Evolutionary conservation across 2,113 vertebrate genomes (phyloP).

Genomic region (Ciconia maguari): DNA sequence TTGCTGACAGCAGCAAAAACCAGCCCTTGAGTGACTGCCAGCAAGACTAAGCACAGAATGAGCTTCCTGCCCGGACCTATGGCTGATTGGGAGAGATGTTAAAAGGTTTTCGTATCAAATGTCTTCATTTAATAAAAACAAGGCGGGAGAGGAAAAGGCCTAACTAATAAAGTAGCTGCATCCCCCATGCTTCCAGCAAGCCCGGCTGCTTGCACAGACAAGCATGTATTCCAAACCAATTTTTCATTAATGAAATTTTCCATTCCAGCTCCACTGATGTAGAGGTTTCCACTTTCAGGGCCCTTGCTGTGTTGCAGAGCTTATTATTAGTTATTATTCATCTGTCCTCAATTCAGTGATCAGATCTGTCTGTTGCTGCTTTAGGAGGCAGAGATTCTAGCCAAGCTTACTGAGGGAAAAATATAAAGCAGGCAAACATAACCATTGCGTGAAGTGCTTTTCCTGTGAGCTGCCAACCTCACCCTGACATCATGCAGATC

Average conservation of each 20-base stretch:
- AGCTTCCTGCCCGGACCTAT: background rate
- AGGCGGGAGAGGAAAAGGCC: background rate
- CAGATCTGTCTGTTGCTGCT: background rate
- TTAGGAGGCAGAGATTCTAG: conserved; percentile 7
- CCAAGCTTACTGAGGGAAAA: background rate
- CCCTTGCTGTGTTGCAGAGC: conserved; percentile 8
- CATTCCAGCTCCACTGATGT: background rate
- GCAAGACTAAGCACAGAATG: background rate
- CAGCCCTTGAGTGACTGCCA: background rate
- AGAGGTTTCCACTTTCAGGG: background rate
- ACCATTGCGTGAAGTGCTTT: background rate
- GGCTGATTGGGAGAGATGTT: background rate
- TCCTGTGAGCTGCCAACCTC: background rate
- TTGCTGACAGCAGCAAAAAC: background rate
- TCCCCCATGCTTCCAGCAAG: background rate
- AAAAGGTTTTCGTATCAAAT: background rate
- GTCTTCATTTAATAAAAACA: conserved; percentile 30
- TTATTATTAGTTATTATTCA: conserved; percentile 47
- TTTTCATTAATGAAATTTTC: background rate
- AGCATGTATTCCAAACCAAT: background rate
- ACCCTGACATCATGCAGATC: background rate
- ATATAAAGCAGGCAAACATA: background rate
- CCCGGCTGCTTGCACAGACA: background rate
- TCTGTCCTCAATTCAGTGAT: conserved; percentile 32
- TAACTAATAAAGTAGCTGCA: background rate